Base-by-base conservation (phyloP, 2,113 vertebrate species). In the Hyla sarda region DNA sequence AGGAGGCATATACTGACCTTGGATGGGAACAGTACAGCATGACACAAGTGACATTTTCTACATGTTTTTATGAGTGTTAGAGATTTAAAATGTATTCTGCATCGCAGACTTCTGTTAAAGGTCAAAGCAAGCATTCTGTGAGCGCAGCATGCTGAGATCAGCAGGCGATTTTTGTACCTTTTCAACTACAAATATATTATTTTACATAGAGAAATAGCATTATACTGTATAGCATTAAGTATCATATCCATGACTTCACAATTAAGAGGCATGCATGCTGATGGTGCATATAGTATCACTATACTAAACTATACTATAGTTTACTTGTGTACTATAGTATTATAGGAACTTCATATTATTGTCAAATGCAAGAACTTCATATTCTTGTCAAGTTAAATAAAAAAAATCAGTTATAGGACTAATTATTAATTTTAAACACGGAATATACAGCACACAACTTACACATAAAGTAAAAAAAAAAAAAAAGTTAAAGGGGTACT, bases 41-140 rank as follows among this genome's bases (percentile, higher is more conserved):
- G 75, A 77, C 75, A 77, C 75, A 77, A 77, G 67, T 77, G 75
- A 77, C 75, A 77, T 77, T 77, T 77, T 77, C 75, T 77, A 32
- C 74, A 76, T 76, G 74, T 77, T 77, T 77, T 77, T 77, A 54
- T 77, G 75, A 76, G 74, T 25, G 75, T 34, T 77, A 32, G 48
- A 77, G 50, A 54, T 54, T 77, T 77, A 77, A 77, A 77, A 77
- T 77, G 75, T 77, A 77, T 77, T 77, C 75, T 30, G 75, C 75
- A 77, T 77, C 28, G 41, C 75, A 54, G 75, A 77, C 75, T 54
- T 25, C 48, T 77, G 75, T 19, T 77, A 54, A 77, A 77, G 75
- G 75, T 77, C 75, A 77, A 77, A 77, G 48, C 75, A 77, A 77
- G 75, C 48, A 34, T 77, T 54, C 37, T 32, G 17, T 77, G 50